A percentile compares a stretch with the other conserved stretches of the same genome.
Evolutionary conservation across 2,888 invertebrate genomes (phyloP).

Genomic region (Cepaea hortensis): DNA sequence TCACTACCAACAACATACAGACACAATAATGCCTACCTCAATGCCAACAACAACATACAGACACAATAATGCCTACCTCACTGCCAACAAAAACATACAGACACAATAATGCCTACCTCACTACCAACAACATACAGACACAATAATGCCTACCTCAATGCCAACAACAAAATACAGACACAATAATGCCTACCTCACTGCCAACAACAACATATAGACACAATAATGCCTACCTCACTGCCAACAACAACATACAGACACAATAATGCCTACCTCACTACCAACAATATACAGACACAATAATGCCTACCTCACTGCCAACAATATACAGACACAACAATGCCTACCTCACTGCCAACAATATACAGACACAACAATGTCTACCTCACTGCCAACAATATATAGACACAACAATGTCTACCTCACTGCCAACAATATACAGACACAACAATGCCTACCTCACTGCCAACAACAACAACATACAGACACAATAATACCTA

Average conservation of each 20-base stretch:
- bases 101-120: not conserved
- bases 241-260: not conserved
- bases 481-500: not conserved
- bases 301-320: not conserved
- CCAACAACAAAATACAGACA: no score
- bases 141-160: no score
- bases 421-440: no score
- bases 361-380: not conserved
- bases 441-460: no score
- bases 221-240: no score
- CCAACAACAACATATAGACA: no score
- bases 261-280: not conserved
- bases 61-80: not conserved
- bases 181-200: no score
- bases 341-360: not conserved
- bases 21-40: no score
- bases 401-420: no score
- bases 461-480: no score
- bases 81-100: not conserved
- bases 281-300: not conserved
- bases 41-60: not conserved
- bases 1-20: no score
- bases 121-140: not conserved
- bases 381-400: no score
- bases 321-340: not conserved